Evolutionary conservation across 1,140 invertebrate genomes (phyloP), one percentile per base, ranked within the genome.

Genomic region (Neomicropteryx cornuta): DNA sequence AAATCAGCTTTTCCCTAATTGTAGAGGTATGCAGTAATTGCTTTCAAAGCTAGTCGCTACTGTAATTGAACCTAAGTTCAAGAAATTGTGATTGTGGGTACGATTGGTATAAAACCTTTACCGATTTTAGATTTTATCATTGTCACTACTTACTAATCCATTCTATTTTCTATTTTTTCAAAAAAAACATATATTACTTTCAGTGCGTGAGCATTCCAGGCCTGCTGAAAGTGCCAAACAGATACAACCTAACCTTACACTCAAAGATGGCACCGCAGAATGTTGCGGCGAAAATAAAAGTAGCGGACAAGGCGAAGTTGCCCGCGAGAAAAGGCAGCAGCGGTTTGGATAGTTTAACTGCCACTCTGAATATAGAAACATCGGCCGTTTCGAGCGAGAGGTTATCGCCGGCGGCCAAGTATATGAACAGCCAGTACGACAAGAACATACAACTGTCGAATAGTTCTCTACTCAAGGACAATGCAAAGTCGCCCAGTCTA

Each of bases 181-280:
- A 27, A 8, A n/a, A 27, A 8, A n/a, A 39, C 14, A 19, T 29
- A 16, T 39, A 20, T 18, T 14, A 31, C 20, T 68, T 61, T 17
- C 56, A 70, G 67, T 66, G 60, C 41, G 48, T 59, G 33, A 74
- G 70, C 48, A 70, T 72, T 50, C 70, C 69, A 34, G 69, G 71
- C 3, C 52, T 76, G 19, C 47, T 78, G 20, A 76, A 75, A 51
- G 74, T 74, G 21, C 75, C 75, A 21, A 71, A 68, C 41, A 68
- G 63, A 38, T 68, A 66, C 35, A 64, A 63, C 0, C 28, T 68
- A 28, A 67, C 66, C 3, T 48, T 68, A 1, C 63, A 66, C 35
- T 67, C 63, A 3, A 39, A 41, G 18, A 62, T 58, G 3, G 55
- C 58, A 33, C 58, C 60, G 10, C 61, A 65, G 39, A 51, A 65